Percentiles rank a stretch among this genome's conserved stretches.
phyloP scores from a whole-genome alignment of 2,113 vertebrate genomes.

The Baryphthengus martii region DNA sequence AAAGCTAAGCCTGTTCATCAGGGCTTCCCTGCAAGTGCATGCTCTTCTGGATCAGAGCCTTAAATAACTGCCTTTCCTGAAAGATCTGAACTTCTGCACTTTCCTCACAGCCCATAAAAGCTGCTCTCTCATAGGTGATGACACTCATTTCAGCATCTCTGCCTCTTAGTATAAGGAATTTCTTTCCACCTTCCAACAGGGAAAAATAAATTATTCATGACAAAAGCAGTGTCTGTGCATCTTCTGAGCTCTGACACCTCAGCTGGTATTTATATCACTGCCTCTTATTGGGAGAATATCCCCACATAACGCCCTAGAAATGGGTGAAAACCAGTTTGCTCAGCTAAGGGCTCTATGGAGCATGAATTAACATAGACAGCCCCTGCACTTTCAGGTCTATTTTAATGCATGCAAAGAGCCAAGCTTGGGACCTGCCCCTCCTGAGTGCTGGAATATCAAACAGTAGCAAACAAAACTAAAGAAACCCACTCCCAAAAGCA shows the following conservation, averaged over 20 bases:
- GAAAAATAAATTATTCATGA: not conserved
- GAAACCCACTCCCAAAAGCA: not conserved
- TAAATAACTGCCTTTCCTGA: not conserved
- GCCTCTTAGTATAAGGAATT: not conserved
- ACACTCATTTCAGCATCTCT: not conserved
- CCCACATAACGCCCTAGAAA: not conserved
- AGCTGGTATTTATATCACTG: not conserved
- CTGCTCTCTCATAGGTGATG: not conserved
- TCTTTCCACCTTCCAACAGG: not conserved
- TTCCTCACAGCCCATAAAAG: not conserved
- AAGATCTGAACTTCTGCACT: not conserved
- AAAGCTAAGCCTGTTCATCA: not conserved
- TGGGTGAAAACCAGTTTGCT: not conserved
- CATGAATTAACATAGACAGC: not conserved
- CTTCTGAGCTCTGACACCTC: not conserved
- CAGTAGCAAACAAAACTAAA: not conserved
- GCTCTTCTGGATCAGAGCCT: not conserved
- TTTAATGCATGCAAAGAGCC: not conserved
- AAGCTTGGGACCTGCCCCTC: not conserved
- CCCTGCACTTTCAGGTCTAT: not conserved
- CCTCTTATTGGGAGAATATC: not conserved
- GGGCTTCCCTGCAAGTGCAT: not conserved
- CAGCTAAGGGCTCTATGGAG: accelerated
- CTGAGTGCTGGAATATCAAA: not conserved
- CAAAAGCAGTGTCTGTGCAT: not conserved